Conservation (phyloP, 2,888 invertebrate genomes). For the Agonopterix heracliana region DNA sequence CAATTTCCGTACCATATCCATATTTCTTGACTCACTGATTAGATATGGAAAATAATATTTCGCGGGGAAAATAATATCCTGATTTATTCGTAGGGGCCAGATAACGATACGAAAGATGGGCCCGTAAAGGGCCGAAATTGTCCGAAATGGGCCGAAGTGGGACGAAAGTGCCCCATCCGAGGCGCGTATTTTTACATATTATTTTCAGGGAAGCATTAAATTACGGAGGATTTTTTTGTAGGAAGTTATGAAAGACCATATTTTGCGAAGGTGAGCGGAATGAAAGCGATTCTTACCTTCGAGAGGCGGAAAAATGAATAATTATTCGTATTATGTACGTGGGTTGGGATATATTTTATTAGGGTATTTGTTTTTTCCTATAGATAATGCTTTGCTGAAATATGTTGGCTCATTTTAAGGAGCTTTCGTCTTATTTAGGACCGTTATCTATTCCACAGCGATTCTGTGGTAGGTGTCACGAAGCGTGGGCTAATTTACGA, state of each 20-base stretch:
- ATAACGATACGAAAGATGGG: slow-evolving; percentile 60
- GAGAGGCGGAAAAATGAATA: slow-evolving; percentile 28
- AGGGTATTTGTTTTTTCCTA: slow-evolving; percentile 2
- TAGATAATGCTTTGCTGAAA: not conserved
- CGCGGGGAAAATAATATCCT: slow-evolving; percentile 60
- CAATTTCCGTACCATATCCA: slow-evolving; percentile 43
- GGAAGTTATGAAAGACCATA: slow-evolving; percentile 63
- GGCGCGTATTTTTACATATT: slow-evolving; percentile 66
- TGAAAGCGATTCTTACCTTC: slow-evolving; percentile 49
- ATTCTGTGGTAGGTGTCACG: no score
- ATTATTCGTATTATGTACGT: slow-evolving; percentile 1
- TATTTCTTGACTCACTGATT: slow-evolving; percentile 62
- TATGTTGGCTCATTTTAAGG: no score
- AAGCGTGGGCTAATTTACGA: no score
- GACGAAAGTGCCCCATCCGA: slow-evolving; percentile 37
- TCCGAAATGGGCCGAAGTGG: slow-evolving; percentile 45
- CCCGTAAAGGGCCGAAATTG: slow-evolving; percentile 57
- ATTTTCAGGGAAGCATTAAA: slow-evolving; percentile 61
- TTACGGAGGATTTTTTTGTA: slow-evolving; percentile 55
- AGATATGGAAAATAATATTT: slow-evolving; percentile 68
- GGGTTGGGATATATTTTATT: slow-evolving; percentile 6
- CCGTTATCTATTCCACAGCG: no score
- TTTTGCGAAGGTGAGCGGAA: slow-evolving; percentile 55
- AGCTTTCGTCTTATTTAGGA: no score
- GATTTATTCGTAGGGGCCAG: slow-evolving; percentile 62